Base-by-base conservation (phyloP, 2,113 vertebrate genomes). In the Glaucidium brasilianum region DNA sequence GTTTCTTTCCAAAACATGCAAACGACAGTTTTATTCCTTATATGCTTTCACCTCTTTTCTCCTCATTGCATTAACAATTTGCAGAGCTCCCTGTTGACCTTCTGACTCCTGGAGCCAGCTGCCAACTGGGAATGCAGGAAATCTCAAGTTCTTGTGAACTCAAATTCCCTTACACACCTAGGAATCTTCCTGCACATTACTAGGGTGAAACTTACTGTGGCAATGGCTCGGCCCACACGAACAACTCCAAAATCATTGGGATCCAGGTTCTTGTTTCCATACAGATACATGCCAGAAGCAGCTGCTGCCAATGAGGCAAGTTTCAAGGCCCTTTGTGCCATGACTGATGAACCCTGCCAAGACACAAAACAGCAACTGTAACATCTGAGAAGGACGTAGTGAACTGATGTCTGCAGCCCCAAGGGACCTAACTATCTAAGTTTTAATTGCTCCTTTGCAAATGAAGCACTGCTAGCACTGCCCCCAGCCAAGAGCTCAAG, bases 211-310 rank as follows among this genome's bases (percentile, higher is more conserved):
- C 98, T 98, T 98, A 99, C 99, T 53, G 99, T 98, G 64, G 98
- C 98, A 68, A 99, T 98, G 25, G 99, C 99, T 97, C 99, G 98
- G 88, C 99, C 98, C 53, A 99, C 99, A 85, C 99, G 98, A 92
- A 99, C 94, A 12, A 99, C 85, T 27, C 99, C 99, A 87, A 99
- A 98, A 96, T 99, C 99, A 86, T 97, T 99, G 94, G 98, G 97
- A 97, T 99, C 99, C 97, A 99, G 90, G 73, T 97, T 98, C 79
- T 97, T 98, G 78, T 95, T 98, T 85, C 91, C 97, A 92, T 99
- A 98, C 25, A 99, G 75, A 94, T 98, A 99, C 88, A 99, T 68
- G 52, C 99, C 99, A 26, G 99, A 99, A 37, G 99, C 97, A 47
- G 98, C 98, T 2, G 99, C 96, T n/a, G 97, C 98, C 62, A 99